A percentile compares a stretch with the other conserved stretches of the same genome.
These are phyloP conservation scores for Mungos mungo DNA, from an alignment of 2,113 vertebrate genomes.

Conservation along the genomic window DNA sequence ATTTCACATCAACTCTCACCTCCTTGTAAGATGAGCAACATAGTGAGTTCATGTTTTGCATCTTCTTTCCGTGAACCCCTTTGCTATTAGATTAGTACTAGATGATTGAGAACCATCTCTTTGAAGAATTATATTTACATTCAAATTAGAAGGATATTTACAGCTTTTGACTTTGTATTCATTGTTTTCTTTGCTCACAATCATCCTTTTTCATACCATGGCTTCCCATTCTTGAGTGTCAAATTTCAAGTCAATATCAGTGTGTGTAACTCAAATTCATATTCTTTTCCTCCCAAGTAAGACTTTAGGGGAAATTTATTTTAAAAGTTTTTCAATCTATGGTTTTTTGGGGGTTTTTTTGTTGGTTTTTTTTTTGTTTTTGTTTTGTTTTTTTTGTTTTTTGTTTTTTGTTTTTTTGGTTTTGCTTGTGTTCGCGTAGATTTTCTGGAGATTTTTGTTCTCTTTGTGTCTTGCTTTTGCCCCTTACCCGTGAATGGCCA, in stretches of 20 bases:
- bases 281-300: background rate
- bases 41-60: background rate
- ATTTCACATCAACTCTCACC: background rate
- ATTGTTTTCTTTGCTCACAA: background rate
- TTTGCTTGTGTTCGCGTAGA: background rate
- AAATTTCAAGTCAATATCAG: background rate
- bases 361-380: background rate
- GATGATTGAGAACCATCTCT: constrained; percentile 30
- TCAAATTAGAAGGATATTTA: constrained; percentile 33
- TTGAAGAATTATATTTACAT: constrained; percentile 39
- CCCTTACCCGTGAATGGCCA: background rate
- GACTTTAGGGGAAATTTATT: background rate
- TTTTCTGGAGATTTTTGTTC: background rate
- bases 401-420: background rate
- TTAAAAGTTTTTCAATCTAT: background rate
- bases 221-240: background rate
- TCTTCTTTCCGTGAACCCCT: background rate
- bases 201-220: background rate
- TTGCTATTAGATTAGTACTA: background rate
- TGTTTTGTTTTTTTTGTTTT: background rate
- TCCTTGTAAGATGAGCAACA: background rate
- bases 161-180: background rate
- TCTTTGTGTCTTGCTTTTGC: background rate
- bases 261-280: background rate
- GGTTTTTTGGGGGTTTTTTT: no score